Conservation (phyloP, 92 coral and sea anemone species). For the Paramuricea clavata region DNA sequence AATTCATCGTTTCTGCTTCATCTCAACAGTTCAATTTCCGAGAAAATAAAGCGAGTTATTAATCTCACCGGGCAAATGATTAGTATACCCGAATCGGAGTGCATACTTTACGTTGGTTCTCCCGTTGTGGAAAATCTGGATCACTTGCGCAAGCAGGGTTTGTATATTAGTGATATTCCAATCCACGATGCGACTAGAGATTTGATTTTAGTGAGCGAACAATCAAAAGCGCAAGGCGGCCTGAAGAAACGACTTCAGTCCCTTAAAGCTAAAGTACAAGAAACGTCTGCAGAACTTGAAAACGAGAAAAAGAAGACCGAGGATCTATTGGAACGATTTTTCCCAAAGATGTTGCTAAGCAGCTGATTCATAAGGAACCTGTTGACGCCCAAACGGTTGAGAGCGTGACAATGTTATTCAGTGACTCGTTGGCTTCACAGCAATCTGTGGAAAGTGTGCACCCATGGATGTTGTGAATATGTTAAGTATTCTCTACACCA, state of each 20-base stretch:
- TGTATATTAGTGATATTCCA: constrained; percentile 90
- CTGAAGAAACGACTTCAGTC: constrained; percentile 84
- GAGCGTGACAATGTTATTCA: constrained; percentile 86
- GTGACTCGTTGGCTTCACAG: constrained; percentile 93
- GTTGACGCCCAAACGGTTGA: constrained; percentile 84
- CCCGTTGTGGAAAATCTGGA: constrained; percentile 83
- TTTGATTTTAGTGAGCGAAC: constrained; percentile 86
- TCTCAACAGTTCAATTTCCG: constrained; percentile 61
- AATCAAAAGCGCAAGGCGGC: constrained; percentile 86
- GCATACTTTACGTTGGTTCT: constrained; percentile 83
- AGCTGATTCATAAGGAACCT: constrained; percentile 78
- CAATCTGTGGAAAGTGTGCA: constrained; percentile 84
- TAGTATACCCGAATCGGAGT: constrained; percentile 80
- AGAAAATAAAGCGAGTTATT: constrained; percentile 55
- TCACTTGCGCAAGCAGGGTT: constrained; percentile 81
- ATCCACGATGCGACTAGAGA: constrained; percentile 91
- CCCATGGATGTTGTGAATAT: constrained; percentile 94
- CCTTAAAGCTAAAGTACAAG: constrained; percentile 75
- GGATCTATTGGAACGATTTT: constrained; percentile 84
- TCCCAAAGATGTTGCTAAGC: constrained; percentile 86
- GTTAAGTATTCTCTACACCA: constrained; percentile 79
- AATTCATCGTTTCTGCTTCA: constrained; percentile 78
- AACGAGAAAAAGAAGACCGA: constrained; percentile 88
- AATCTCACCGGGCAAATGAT: constrained; percentile 92
- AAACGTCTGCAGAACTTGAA: constrained; percentile 80